Evolutionary conservation across 2,888 invertebrate species (phyloP).

Genomic region (Caenorhabditis afra): DNA sequence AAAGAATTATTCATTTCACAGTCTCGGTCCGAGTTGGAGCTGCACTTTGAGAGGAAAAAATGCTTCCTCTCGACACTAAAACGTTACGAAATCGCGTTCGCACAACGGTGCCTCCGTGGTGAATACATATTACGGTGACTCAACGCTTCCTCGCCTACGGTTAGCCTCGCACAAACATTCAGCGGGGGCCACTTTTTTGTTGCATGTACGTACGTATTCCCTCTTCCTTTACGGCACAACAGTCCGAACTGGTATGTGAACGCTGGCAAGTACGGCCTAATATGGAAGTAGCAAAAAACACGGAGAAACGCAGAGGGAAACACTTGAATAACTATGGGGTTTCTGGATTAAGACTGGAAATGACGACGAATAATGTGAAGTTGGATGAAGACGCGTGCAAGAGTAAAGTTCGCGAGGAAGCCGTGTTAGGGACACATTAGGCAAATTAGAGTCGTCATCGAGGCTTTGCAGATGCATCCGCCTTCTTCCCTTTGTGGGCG

Average conservation of each 20-base stretch:
- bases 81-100: constrained; percentile 50
- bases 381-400: not conserved
- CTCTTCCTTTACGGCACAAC: constrained; percentile 8
- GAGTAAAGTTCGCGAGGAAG: constrained; percentile 14
- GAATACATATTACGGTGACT: constrained; percentile 54
- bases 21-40: not conserved
- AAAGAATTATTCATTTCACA: constrained; percentile 2
- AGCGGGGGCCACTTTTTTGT: constrained; percentile 30
- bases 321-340: constrained; percentile 30
- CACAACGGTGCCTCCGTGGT: constrained; percentile 3
- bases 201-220: not conserved
- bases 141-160: constrained; percentile 31
- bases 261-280: constrained; percentile 10
- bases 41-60: too few relatives aligned
- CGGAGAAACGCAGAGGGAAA: constrained; percentile 37
- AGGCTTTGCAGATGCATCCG: not conserved
- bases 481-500: constrained; percentile 4
- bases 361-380: not conserved
- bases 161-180: constrained; percentile 42
- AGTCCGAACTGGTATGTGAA: constrained; percentile 22
- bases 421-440: constrained; percentile 19
- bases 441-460: not conserved
- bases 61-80: not conserved
- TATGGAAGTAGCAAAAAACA: constrained; percentile 1
- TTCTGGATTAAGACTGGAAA: not conserved